These are phyloP conservation scores for Nymphalis urticae DNA, from an alignment of 2,888 invertebrate species.

Conservation along the genomic window DNA sequence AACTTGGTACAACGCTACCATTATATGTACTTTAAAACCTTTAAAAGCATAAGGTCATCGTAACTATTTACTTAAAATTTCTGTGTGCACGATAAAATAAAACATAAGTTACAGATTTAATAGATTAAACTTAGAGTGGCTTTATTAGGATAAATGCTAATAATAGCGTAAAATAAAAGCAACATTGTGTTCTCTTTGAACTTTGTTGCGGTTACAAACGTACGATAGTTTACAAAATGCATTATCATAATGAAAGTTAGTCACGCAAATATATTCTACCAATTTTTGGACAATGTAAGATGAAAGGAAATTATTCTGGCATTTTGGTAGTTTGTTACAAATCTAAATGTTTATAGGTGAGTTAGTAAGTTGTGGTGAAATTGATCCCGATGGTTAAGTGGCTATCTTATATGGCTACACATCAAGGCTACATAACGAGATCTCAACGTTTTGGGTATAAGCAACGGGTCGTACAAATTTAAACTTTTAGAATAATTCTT, in stretches of 20 bases:
- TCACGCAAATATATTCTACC: not conserved
- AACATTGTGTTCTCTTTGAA: constrained; percentile 2
- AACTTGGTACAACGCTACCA: not conserved
- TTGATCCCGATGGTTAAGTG: too few relatives aligned
- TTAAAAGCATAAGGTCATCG: not conserved
- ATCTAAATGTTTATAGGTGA: too few relatives aligned
- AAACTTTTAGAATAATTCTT: too few relatives aligned
- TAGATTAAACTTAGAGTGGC: not conserved
- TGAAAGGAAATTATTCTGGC: too few relatives aligned
- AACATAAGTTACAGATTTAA: not conserved
- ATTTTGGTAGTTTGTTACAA: too few relatives aligned
- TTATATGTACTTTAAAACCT: not conserved
- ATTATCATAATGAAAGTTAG: constrained; percentile 1
- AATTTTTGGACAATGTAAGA: not conserved
- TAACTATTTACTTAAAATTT: not conserved
- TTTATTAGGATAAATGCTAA: not conserved
- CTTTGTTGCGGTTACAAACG: constrained; percentile 1
- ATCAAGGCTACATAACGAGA: too few relatives aligned
- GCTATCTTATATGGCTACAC: too few relatives aligned
- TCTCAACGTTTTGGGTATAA: too few relatives aligned
- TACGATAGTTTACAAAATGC: not conserved
- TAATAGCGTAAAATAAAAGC: not conserved
- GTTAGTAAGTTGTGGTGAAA: too few relatives aligned
- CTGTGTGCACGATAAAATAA: not conserved
- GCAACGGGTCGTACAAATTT: too few relatives aligned